Conservation (phyloP, 2,113 vertebrate genomes). For the Variabilichromis moorii region DNA sequence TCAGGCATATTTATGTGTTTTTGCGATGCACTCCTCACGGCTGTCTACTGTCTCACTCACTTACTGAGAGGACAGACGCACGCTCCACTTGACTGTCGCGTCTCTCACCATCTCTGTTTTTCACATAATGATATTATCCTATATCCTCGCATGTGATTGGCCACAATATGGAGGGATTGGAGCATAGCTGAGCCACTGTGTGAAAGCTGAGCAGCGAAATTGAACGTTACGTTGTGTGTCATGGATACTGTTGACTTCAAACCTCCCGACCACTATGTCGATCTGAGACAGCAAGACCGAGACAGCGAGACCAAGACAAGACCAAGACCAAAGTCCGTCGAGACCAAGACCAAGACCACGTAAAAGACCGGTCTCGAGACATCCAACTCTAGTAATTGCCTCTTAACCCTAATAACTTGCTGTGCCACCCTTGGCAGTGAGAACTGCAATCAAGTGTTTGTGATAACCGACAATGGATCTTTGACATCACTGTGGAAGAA, state of each 20-base stretch:
- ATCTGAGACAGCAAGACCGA: background rate
- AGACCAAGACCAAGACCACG: too few relatives aligned
- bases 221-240: background rate
- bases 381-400: too few relatives aligned
- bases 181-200: background rate
- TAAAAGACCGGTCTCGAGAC: too few relatives aligned
- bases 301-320: too few relatives aligned
- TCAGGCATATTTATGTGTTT: background rate
- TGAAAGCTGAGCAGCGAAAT: background rate
- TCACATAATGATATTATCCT: background rate
- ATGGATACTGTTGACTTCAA: background rate
- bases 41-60: background rate
- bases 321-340: too few relatives aligned
- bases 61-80: background rate
- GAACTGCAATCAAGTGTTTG: too few relatives aligned
- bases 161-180: background rate
- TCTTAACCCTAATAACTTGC: too few relatives aligned
- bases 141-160: background rate
- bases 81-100: background rate
- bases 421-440: too few relatives aligned
- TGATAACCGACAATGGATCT: too few relatives aligned
- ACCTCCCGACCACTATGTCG: background rate
- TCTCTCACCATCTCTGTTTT: background rate
- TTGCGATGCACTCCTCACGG: background rate
- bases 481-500: too few relatives aligned